Base-by-base conservation (phyloP, 2,888 invertebrate genomes). In the Sarcophaga caerulescens region DNA sequence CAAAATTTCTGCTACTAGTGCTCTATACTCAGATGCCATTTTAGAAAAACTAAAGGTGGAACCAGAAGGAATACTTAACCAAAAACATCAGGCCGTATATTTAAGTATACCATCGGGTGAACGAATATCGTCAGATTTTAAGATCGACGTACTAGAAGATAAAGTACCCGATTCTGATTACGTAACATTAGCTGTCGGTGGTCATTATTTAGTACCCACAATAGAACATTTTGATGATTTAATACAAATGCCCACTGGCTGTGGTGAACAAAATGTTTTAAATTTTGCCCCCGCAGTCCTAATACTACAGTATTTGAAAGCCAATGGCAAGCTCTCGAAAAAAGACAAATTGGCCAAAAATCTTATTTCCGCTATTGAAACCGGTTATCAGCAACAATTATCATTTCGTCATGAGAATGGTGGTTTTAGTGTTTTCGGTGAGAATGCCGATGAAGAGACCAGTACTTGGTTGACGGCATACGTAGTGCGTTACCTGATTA, bases 231-330 rank as follows among this genome's bases (percentile, higher is more conserved):
- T 98, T 59, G 96, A 96, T 59, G 94, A 95, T 89, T 93, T 98
- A 62, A 95, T 98, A n/a, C 93, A 95, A 79, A 94, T 97, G 92
- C 97, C 98, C 0, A 97, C 96, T 62, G 98, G 97, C 0, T 98
- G 98, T 92, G 98, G 99, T 0, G 97, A 98, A 92, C 98, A 98
- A 92, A 99, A 98, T 84, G 96, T 98, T 95, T 94, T 98, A 11
- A 97, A 97, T 85, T 96, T 99, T 90, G 97, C 99, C 59, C 96
- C 98, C 0, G 98, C 98, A 89, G 96, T 98, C 88, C 96, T 98
- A 68, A 95, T 98, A 70, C 94, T 97, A 10, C 96, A 97, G 89
- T 98, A 99, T 92, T 94, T 99, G 81, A 95, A 96, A 85, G 96
- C 63, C 19, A 21, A 14, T 10, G 74, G 47, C 17, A 62, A 63